phyloP scores from a whole-genome alignment of 2,113 vertebrate species.

The Anser brachyrhynchus region DNA sequence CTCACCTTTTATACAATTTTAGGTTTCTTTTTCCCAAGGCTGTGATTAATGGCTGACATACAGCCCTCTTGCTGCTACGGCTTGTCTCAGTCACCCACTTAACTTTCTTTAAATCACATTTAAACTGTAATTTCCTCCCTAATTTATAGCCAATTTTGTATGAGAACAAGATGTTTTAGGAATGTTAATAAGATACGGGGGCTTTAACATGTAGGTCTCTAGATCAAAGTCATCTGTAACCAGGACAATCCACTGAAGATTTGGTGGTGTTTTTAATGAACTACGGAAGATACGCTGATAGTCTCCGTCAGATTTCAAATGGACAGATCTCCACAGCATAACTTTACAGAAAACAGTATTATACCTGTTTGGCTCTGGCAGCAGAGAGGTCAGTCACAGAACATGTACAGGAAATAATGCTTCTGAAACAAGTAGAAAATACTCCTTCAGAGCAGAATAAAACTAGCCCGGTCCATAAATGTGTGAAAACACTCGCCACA shows the following conservation, averaged over 20 bases:
- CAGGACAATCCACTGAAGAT: background rate
- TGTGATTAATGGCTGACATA: conserved; percentile 29
- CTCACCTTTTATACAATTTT: background rate
- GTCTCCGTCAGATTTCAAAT: background rate
- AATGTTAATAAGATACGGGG: conserved; percentile 28
- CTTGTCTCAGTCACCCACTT: conserved; percentile 40
- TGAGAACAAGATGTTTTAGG: conserved; percentile 12
- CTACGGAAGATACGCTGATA: background rate
- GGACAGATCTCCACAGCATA: background rate
- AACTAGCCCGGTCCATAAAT: background rate
- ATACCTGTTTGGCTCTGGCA: background rate
- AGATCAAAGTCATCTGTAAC: conserved; percentile 12
- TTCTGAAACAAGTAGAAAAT: background rate
- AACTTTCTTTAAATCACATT: conserved; percentile 53
- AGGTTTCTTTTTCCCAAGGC: background rate
- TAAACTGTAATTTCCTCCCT: conserved; percentile 49
- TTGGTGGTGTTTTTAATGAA: background rate
- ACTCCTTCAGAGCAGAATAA: background rate
- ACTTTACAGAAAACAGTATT: background rate
- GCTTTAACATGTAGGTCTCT: background rate
- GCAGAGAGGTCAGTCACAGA: background rate
- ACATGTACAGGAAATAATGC: background rate
- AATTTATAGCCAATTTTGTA: conserved; percentile 52
- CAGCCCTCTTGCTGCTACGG: background rate
- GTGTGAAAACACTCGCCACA: background rate